Evolutionary conservation across 2,797 vertebrate genomes (phyloP).

Genomic region (Rhodeus uyekii): DNA sequence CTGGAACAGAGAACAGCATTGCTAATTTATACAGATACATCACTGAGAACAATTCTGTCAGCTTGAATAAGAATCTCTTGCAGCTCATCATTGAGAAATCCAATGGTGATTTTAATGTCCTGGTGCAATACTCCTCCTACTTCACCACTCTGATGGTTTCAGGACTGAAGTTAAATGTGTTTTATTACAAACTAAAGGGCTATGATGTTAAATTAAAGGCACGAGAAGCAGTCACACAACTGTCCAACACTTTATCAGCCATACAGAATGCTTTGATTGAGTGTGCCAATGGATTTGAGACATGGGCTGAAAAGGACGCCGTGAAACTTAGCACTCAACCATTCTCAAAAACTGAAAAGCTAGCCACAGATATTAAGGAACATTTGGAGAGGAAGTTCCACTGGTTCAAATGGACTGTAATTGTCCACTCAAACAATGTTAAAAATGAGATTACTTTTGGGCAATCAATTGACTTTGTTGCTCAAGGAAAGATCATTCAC

Average conservation of each 20-base stretch:
- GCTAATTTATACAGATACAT: constrained; percentile 14
- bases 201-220: not conserved
- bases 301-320: not conserved
- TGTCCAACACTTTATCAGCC: constrained; percentile 1
- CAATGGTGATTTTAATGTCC: constrained; percentile 9
- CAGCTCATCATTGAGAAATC: constrained; percentile 22
- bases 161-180: constrained; percentile 25
- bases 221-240: not conserved
- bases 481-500: too few species aligned
- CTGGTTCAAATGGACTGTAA: too few species aligned
- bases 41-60: not conserved
- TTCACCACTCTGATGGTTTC: constrained; percentile 29
- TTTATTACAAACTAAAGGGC: constrained; percentile 11
- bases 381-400: too few species aligned
- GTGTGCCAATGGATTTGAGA: not conserved
- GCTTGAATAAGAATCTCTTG: constrained; percentile 25
- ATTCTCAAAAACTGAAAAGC: not conserved
- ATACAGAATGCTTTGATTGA: not conserved
- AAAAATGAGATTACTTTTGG: too few species aligned
- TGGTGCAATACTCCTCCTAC: constrained; percentile 15
- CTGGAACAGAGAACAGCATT: constrained; percentile 22
- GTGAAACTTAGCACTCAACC: not conserved
- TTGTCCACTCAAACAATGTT: too few species aligned
- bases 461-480: too few species aligned
- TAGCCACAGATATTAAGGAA: too few species aligned